Conservation (phyloP, 2,888 invertebrate species). For the Asteroscopus sphinx region DNA sequence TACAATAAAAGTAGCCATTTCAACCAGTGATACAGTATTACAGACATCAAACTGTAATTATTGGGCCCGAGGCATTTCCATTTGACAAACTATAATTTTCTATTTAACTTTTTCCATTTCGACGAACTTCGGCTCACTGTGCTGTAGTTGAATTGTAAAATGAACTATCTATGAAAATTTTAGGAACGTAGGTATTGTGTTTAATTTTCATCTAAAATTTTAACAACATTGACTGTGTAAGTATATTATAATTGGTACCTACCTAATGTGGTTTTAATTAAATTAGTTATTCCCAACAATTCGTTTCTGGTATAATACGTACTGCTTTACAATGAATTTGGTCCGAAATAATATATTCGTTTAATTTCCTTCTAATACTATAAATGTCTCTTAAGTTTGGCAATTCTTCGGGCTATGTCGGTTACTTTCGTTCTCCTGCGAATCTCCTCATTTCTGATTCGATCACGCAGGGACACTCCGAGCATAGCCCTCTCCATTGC, state of each 20-base stretch:
- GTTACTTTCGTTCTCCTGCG: too few relatives aligned
- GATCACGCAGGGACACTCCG: too few relatives aligned
- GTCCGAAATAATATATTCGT: too few relatives aligned
- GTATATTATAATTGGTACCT: background rate
- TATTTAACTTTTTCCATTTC: slow-evolving; percentile 37
- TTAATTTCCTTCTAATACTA: too few relatives aligned
- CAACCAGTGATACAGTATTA: slow-evolving; percentile 38
- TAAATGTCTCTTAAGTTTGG: too few relatives aligned
- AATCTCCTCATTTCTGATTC: too few relatives aligned
- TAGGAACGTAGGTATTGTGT: slow-evolving; percentile 4
- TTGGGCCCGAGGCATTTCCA: slow-evolving; percentile 42
- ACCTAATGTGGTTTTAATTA: too few relatives aligned
- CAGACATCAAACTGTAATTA: slow-evolving; percentile 51
- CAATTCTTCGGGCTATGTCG: too few relatives aligned
- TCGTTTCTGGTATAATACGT: too few relatives aligned
- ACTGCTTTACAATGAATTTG: too few relatives aligned
- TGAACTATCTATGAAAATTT: slow-evolving; percentile 22
- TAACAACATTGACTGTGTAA: background rate
- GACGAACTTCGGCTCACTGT: slow-evolving; percentile 20
- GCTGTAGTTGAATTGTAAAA: slow-evolving; percentile 10
- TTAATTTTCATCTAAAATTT: slow-evolving; percentile 5
- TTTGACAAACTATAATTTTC: slow-evolving; percentile 57
- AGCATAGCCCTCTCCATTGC: too few relatives aligned
- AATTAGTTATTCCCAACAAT: background rate
- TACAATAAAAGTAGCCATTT: slow-evolving; percentile 41